These are phyloP conservation scores for Columba guinea DNA, from an alignment of 2,797 vertebrate species.

Conservation along the genomic window DNA sequence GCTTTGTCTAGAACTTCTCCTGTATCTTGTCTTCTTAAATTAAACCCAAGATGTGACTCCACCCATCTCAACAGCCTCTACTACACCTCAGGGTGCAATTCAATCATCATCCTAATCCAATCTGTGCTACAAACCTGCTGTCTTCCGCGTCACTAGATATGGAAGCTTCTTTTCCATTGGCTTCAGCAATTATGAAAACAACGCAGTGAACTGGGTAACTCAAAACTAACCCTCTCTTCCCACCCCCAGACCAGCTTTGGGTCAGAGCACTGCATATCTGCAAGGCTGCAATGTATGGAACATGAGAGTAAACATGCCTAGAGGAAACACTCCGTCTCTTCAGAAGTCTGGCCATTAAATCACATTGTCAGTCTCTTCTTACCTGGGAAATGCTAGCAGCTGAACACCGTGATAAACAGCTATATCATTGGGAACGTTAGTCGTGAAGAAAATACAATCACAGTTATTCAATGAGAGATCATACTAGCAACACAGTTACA, in stretches of 20 bases:
- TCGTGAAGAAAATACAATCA: not conserved
- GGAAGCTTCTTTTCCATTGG: not conserved
- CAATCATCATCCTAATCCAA: not conserved
- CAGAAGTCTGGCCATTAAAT: not conserved
- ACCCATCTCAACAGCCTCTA: not conserved
- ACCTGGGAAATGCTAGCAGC: not conserved
- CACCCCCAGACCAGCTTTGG: not conserved
- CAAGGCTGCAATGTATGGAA: not conserved
- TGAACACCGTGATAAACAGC: not conserved
- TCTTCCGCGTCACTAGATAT: not conserved
- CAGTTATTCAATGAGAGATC: not conserved
- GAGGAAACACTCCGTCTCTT: not conserved
- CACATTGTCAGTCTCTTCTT: not conserved
- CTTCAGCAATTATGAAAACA: not conserved
- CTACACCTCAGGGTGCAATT: not conserved
- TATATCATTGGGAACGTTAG: not conserved
- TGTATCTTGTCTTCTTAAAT: not conserved
- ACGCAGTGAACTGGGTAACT: not conserved
- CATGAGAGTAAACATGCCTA: not conserved
- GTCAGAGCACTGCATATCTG: not conserved
- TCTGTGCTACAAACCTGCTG: not conserved
- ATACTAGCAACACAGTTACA: not conserved
- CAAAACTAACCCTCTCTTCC: not conserved
- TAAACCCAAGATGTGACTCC: not conserved
- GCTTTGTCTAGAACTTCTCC: not conserved